Percentiles rank a stretch among this genome's conserved stretches.
phyloP scores from a whole-genome alignment of 1,140 invertebrate species.

The Zaprionus gabonicus region DNA sequence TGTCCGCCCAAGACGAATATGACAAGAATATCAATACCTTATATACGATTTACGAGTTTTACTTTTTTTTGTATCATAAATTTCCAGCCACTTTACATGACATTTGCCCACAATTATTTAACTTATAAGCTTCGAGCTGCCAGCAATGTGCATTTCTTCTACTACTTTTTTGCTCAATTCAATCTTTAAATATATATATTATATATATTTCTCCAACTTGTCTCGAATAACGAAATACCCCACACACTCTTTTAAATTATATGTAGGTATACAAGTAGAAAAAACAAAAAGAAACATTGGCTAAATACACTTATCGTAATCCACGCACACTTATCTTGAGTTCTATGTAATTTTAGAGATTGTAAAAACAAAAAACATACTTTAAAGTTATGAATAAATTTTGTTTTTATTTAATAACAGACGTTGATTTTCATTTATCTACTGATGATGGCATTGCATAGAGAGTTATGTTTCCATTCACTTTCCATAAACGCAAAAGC shows the following conservation, averaged over 20 bases:
- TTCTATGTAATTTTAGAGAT: constrained; percentile 64
- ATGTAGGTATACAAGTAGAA: constrained; percentile 34
- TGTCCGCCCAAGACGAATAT: background rate
- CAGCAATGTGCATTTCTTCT: constrained; percentile 72
- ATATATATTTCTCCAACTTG: constrained; percentile 33
- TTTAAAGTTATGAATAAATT: constrained; percentile 44
- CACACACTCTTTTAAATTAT: constrained; percentile 27
- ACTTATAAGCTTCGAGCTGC: constrained; percentile 60
- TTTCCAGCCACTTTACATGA: constrained; percentile 9
- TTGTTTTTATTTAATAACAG: constrained; percentile 48
- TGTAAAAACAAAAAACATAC: constrained; percentile 58
- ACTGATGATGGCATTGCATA: constrained; percentile 32
- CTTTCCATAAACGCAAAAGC: constrained; percentile 22
- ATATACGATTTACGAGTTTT: constrained; percentile 23
- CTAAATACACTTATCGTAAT: constrained; percentile 52
- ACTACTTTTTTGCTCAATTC: constrained; percentile 45
- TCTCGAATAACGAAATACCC: constrained; percentile 40
- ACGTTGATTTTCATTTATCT: constrained; percentile 20
- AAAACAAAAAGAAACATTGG: constrained; percentile 34
- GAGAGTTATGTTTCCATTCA: constrained; percentile 6
- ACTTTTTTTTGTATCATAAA: constrained; percentile 51
- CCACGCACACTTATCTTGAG: constrained; percentile 36
- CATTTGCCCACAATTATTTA: constrained; percentile 26
- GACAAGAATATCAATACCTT: constrained; percentile 5
- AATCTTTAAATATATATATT: constrained; percentile 19